Conservation (phyloP, 2,888 invertebrate species). For the Petrophora chlorosata region DNA sequence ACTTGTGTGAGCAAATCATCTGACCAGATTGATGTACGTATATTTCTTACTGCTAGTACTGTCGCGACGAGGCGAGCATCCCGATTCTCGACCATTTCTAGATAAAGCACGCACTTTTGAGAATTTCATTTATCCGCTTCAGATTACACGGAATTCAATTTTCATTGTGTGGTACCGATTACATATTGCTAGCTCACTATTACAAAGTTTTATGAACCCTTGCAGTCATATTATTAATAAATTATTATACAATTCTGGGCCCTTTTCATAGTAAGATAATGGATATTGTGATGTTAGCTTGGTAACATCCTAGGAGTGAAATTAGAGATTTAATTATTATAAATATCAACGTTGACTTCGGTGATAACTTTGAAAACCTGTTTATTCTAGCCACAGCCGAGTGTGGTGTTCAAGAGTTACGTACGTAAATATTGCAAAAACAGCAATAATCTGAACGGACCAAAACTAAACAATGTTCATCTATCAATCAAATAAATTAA, state of each 20-base stretch:
- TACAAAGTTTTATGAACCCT: too few relatives aligned
- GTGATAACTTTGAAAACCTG: neutral
- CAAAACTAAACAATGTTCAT: too few relatives aligned
- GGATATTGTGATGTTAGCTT: too few relatives aligned
- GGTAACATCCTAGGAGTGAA: slow-evolving; percentile 11
- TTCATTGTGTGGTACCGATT: slow-evolving; percentile 54
- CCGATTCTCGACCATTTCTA: slow-evolving; percentile 57
- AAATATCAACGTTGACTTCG: neutral
- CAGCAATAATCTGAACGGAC: too few relatives aligned
- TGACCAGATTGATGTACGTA: too few relatives aligned
- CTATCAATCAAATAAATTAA: too few relatives aligned
- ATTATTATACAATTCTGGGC: too few relatives aligned
- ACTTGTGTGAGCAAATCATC: neutral
- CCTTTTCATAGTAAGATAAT: too few relatives aligned
- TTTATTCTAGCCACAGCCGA: neutral
- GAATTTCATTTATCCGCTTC: slow-evolving; percentile 68
- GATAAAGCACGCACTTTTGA: slow-evolving; percentile 72
- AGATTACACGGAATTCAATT: slow-evolving; percentile 70
- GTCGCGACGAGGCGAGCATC: slow-evolving; percentile 48
- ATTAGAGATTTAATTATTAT: slow-evolving; percentile 8
- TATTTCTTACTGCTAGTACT: too few relatives aligned
- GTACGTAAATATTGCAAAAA: neutral
- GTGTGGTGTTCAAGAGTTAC: neutral
- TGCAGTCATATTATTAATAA: too few relatives aligned
- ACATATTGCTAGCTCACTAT: slow-evolving; percentile 34